Percentiles rank a stretch among this genome's conserved stretches.
phyloP scores from a whole-genome alignment of 2,113 vertebrate species.

The Penelope pileata region DNA sequence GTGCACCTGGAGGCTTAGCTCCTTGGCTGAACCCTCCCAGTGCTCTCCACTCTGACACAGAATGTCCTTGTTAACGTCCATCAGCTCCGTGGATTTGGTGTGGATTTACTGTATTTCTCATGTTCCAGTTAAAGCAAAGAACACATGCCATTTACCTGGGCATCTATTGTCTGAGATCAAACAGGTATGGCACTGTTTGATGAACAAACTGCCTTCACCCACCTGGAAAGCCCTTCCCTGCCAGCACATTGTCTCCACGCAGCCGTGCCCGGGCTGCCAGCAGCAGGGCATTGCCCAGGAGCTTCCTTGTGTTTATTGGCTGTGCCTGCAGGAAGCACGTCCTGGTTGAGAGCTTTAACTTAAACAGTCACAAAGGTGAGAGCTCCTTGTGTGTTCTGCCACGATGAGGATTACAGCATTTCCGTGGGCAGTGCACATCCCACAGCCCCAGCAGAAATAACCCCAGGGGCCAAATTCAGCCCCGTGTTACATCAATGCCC shows the following conservation, averaged over 20 bases:
- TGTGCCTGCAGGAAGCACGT: constrained; percentile 23
- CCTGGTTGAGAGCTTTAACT: neutral
- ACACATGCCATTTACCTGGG: neutral
- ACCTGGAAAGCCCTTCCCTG: neutral
- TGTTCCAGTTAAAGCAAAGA: neutral
- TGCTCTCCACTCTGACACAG: neutral
- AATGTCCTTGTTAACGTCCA: neutral
- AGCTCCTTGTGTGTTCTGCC: neutral
- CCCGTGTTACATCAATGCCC: accelerated
- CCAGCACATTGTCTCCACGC: neutral
- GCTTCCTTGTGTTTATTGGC: neutral
- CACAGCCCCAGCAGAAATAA: neutral
- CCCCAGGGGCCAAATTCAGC: neutral
- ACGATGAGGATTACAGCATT: neutral
- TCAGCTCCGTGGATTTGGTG: neutral
- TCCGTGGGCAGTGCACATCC: neutral
- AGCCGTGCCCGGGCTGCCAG: neutral
- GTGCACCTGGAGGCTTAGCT: neutral
- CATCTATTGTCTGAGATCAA: neutral
- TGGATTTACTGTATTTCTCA: neutral
- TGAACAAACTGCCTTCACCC: neutral
- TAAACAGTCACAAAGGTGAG: neutral
- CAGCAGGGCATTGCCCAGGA: neutral
- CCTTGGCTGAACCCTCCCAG: neutral
- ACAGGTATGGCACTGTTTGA: constrained; percentile 22